Evolutionary conservation across 2,113 vertebrate species (phyloP), one percentile per base, ranked within the genome.

Genomic region (Eurypyga helias): DNA sequence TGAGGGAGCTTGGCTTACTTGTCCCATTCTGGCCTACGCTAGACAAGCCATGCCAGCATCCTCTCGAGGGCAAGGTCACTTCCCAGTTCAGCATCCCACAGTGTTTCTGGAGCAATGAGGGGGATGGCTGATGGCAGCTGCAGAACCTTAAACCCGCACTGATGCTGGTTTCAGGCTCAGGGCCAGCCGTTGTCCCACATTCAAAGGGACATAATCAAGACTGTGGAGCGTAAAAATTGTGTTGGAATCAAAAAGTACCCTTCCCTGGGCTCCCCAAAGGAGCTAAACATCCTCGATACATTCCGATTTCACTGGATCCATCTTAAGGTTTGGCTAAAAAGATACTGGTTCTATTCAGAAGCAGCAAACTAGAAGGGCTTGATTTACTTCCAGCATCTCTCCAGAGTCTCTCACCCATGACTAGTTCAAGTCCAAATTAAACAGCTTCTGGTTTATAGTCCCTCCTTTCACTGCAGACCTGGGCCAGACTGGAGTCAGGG

Each of bases 221-320:
- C 17, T 60, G n/a, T 1, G 4, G 71, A 60, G 20, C 14, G 4
- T n/a, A 66, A 31, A 36, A 48, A 46, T 73, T 34, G 23, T 0
- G 61, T 75, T 89, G 4, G 6, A 67, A 58, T 64, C 0, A 91
- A 83, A 86, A 89, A 4, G 4, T 2, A 31, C 29, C 28, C 34
- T 72, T 81, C 28, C 49, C 58, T 64, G 34, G 49, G 58, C 33
- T 69, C 19, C 12, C 29, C 19, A 46, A 51, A n/a, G n/a, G n/a
- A 19, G 33, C 19, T 65, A 38, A 85, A 60, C 10, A 51, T 13
- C 31, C 34, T 87, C 51, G 23, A 8, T 14, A 28, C 9, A 51
- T 14, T 9, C 34, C 48, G 19, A 48, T 60, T 89, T 60, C 33
- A 21, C 13, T 38, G 43, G 23, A 82, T 52, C 31, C 46, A 6